Percentiles rank a stretch among this genome's conserved stretches.
These are phyloP conservation scores for Drosophila fuyamai DNA, from an alignment of 1,140 invertebrate species.

Conservation along the genomic window DNA sequence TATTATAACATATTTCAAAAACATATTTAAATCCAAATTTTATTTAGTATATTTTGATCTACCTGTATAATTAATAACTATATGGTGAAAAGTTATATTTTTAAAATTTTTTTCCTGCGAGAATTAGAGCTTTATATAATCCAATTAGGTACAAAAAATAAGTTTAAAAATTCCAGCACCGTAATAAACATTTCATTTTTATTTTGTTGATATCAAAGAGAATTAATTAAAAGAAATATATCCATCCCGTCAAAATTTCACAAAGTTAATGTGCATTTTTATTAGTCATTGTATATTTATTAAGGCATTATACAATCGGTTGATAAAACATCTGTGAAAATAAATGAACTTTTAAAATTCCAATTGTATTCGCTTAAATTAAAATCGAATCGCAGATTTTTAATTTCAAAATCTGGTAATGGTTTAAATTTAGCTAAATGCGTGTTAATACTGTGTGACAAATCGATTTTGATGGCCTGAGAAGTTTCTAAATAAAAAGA, in stretches of 20 bases:
- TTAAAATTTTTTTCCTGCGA: too few species aligned
- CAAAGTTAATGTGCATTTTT: background rate
- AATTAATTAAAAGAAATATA: background rate
- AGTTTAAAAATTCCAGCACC: background rate
- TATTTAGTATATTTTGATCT: too few species aligned
- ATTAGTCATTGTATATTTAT: constrained; percentile 1
- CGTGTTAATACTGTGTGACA: constrained; percentile 17
- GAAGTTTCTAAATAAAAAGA: constrained; percentile 35
- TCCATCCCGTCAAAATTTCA: background rate
- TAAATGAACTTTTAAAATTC: background rate
- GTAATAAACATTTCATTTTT: background rate
- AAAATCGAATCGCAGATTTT: constrained; percentile 12
- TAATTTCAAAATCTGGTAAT: constrained; percentile 8
- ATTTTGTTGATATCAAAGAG: background rate
- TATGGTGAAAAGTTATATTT: too few species aligned
- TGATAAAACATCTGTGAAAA: constrained; percentile 7
- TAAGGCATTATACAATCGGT: background rate
- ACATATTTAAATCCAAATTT: too few species aligned
- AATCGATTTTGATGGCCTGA: constrained; percentile 27
- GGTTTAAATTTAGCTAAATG: constrained; percentile 18
- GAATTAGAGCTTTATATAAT: too few species aligned
- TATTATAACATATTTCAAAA: too few species aligned
- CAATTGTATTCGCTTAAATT: constrained; percentile 12
- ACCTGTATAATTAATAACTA: too few species aligned
- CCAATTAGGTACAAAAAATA: too few species aligned